These are phyloP conservation scores for Acanthis flammea DNA, from an alignment of 2,797 vertebrate genomes.

Conservation along the genomic window DNA sequence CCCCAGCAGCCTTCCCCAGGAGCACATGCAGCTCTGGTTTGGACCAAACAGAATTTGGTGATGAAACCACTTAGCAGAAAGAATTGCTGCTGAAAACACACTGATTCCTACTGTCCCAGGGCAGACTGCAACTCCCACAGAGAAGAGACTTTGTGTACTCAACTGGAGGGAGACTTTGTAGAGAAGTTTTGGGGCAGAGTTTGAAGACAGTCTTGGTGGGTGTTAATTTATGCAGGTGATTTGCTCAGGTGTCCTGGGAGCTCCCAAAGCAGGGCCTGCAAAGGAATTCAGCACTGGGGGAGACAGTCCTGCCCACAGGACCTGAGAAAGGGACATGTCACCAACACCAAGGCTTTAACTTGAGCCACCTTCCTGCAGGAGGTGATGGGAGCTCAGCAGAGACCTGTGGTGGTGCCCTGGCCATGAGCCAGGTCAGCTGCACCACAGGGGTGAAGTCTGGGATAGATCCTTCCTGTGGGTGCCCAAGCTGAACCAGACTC, in stretches of 20 bases:
- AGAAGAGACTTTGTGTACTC: not conserved
- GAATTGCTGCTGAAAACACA: not conserved
- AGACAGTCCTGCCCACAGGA: not conserved
- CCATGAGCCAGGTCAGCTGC: not conserved
- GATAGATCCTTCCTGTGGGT: not conserved
- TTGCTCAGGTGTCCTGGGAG: not conserved
- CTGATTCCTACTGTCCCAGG: not conserved
- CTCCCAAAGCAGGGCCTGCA: not conserved
- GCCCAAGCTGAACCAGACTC: not conserved
- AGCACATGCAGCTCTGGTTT: not conserved
- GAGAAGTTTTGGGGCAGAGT: not conserved
- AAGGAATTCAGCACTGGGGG: not conserved
- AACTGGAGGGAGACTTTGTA: not conserved
- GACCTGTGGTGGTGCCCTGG: not conserved
- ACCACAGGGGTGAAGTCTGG: fast-evolving
- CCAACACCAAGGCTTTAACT: not conserved
- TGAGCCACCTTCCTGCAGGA: not conserved
- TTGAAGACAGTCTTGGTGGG: not conserved
- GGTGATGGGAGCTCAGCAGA: not conserved
- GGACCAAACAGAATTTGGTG: not conserved
- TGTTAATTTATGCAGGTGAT: not conserved
- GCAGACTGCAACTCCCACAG: not conserved
- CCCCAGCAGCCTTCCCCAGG: not conserved
- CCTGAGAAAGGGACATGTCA: fast-evolving
- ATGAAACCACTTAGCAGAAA: not conserved